These are phyloP conservation scores for Gadopsis bispinosus DNA, from an alignment of 2,797 vertebrate genomes.

Conservation along the genomic window DNA sequence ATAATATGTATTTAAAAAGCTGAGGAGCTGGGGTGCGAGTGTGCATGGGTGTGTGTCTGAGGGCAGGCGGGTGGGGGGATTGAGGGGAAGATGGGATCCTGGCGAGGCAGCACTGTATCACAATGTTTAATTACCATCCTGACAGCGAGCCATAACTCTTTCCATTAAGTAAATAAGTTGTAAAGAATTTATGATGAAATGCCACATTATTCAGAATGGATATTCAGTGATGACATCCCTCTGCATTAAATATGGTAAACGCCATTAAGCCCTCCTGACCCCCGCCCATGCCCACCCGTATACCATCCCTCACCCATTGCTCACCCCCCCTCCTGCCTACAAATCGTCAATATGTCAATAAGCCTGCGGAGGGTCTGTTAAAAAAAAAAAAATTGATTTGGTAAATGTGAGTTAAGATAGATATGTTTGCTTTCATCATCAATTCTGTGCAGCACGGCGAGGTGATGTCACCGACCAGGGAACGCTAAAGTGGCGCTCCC, in stretches of 20 bases:
- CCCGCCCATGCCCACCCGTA: constrained; percentile 56
- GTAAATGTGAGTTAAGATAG: constrained; percentile 99
- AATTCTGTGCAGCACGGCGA: constrained; percentile 91
- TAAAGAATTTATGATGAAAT: constrained; percentile 99
- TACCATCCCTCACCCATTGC: constrained; percentile 54
- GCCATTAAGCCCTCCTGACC: constrained; percentile 88
- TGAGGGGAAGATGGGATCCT: constrained; percentile 80
- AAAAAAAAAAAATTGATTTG: constrained; percentile 99
- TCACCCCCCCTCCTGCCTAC: constrained; percentile 52
- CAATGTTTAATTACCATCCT: constrained; percentile 92
- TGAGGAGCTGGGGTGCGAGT: constrained; percentile 52
- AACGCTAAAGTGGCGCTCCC: constrained; percentile 94
- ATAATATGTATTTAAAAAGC: constrained; percentile 87
- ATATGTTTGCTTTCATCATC: constrained; percentile 99
- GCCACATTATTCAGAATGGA: constrained; percentile 94
- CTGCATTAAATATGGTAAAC: constrained; percentile 98
- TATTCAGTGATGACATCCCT: constrained; percentile 96
- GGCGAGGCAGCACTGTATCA: constrained; percentile 89
- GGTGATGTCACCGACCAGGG: constrained; percentile 99
- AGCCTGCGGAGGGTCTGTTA: constrained; percentile 89
- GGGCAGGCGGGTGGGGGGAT: constrained; percentile 44
- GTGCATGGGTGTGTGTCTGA: constrained; percentile 33
- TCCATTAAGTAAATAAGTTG: constrained; percentile 98
- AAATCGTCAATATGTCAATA: constrained; percentile 99
- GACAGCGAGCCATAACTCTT: constrained; percentile 95